phyloP scores from a whole-genome alignment of 37 sponge, comb jelly and placozoan genomes.

The Chondrosia reniformis region DNA sequence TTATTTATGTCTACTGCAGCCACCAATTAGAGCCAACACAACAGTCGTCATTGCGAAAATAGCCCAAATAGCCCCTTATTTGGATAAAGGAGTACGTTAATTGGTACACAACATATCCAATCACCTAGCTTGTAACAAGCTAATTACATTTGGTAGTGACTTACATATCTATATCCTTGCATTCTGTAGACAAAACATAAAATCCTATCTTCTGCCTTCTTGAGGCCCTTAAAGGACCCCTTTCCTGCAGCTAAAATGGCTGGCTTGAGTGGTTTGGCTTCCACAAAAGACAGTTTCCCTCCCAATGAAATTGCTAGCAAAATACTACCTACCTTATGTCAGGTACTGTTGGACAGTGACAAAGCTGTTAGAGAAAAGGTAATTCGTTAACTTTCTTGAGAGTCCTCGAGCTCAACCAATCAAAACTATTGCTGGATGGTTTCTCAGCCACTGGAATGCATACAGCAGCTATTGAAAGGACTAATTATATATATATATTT shows the following conservation, averaged over 20 bases:
- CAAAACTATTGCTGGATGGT: too few species aligned
- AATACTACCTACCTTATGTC: conserved; percentile 79
- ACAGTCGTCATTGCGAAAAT: conserved; percentile 89
- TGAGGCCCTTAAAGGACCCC: conserved; percentile 89
- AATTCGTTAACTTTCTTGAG: too few species aligned
- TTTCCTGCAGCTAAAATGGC: conserved; percentile 84
- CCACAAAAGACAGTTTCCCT: conserved; percentile 61
- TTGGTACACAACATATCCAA: too few species aligned
- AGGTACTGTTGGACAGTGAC: conserved; percentile 76
- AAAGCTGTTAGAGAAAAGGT: conserved; percentile 84
- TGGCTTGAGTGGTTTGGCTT: conserved; percentile 59
- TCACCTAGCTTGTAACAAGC: too few species aligned
- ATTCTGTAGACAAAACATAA: conserved; percentile 77
- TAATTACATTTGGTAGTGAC: too few species aligned
- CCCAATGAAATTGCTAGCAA: conserved; percentile 70
- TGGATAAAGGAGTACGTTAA: conserved; percentile 48
- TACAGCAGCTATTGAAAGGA: too few species aligned
- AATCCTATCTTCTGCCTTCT: conserved; percentile 82
- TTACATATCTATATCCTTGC: too few species aligned
- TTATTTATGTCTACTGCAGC: too few species aligned
- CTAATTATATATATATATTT: too few species aligned
- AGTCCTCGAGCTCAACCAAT: too few species aligned
- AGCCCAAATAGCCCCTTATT: conserved; percentile 70
- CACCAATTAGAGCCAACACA: conserved; percentile 84
- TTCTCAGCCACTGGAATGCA: too few species aligned